These are phyloP conservation scores for Cyaniris semiargus DNA, from an alignment of 2,888 invertebrate genomes.

Conservation along the genomic window DNA sequence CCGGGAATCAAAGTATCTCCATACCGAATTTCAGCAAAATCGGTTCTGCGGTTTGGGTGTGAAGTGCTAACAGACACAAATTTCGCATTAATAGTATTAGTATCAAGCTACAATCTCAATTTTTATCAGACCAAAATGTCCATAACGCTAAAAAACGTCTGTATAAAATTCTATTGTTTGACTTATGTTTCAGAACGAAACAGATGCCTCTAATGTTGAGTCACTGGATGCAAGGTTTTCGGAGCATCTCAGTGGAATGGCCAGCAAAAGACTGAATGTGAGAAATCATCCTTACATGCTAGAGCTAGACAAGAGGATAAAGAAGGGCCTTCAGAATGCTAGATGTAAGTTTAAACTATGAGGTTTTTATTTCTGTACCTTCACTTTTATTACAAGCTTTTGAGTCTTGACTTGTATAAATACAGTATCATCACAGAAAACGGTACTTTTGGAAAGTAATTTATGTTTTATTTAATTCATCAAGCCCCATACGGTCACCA, in stretches of 20 bases:
- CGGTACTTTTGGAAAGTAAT: neutral
- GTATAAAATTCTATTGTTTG: neutral
- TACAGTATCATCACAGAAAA: neutral
- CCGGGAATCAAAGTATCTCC: too few relatives aligned
- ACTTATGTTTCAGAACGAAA: conserved; percentile 55
- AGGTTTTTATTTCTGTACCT: neutral
- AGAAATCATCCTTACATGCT: conserved; percentile 61
- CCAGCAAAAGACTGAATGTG: conserved; percentile 50
- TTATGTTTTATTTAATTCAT: too few relatives aligned
- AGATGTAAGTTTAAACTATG: conserved; percentile 49
- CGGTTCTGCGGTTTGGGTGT: too few relatives aligned
- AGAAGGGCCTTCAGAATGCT: conserved; percentile 48
- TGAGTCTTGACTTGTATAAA: neutral
- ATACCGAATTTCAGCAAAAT: too few relatives aligned
- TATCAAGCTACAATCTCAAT: neutral
- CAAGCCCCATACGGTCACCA: too few relatives aligned
- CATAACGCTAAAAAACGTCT: neutral
- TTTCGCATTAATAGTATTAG: too few relatives aligned
- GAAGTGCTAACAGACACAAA: too few relatives aligned
- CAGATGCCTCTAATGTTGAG: conserved; percentile 56
- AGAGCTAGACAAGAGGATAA: conserved; percentile 55
- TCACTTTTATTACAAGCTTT: neutral
- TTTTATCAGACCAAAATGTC: neutral
- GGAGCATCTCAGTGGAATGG: conserved; percentile 51
- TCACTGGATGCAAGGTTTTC: conserved; percentile 56